phyloP scores from a whole-genome alignment of 1,140 invertebrate genomes.

The Euura saliciscinereae region DNA sequence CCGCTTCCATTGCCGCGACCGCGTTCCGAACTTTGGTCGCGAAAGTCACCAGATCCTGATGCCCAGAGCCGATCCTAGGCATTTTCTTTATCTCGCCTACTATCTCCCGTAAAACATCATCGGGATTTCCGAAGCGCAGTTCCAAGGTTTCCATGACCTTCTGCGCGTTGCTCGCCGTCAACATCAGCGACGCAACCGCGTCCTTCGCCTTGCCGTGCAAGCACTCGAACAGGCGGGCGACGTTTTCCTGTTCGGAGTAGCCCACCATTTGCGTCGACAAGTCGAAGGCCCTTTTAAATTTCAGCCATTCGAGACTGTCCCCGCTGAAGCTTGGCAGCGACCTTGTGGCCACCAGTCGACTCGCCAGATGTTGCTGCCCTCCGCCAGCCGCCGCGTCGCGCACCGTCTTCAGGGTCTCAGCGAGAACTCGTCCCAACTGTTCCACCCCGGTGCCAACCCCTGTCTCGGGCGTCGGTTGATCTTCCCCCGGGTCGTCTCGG shows the following conservation, averaged over 20 bases:
- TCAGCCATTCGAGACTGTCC: background rate
- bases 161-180: background rate
- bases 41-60: background rate
- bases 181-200: constrained; percentile 11
- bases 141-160: constrained; percentile 11
- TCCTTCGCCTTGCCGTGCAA: background rate
- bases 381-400: background rate
- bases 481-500: too few relatives aligned
- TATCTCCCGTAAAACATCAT: constrained; percentile 10
- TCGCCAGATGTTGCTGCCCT: background rate
- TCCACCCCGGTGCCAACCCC: too few relatives aligned
- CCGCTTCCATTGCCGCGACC: background rate
- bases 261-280: constrained; percentile 3
- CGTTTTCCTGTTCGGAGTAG: constrained; percentile 10
- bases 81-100: constrained; percentile 8
- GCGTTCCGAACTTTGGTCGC: constrained; percentile 11
- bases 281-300: constrained; percentile 10
- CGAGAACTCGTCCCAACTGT: background rate
- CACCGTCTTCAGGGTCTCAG: background rate
- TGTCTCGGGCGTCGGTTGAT: too few relatives aligned
- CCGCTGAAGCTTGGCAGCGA: background rate
- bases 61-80: background rate
- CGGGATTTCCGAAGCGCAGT: constrained; percentile 16
- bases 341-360: background rate
- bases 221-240: background rate